These are phyloP conservation scores for Lophotriccus pileatus DNA, from an alignment of 2,797 vertebrate species.

Conservation along the genomic window DNA sequence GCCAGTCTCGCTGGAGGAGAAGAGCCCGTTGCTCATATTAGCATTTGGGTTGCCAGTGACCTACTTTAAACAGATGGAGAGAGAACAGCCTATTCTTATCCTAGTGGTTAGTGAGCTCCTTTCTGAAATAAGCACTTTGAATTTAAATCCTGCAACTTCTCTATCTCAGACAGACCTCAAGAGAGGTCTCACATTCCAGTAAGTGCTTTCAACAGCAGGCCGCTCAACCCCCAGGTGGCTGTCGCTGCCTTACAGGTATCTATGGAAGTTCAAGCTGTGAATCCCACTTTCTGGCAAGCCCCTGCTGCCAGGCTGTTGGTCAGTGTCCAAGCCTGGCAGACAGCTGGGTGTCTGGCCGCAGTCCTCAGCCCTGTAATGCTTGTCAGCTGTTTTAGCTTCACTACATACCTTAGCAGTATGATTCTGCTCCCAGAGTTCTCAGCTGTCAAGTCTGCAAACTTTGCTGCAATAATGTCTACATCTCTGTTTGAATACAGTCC, in stretches of 20 bases:
- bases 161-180: neutral
- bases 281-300: neutral
- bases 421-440: neutral
- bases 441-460: neutral
- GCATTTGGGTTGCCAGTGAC: neutral
- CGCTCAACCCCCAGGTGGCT: neutral
- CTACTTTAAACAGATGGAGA: conserved; percentile 45
- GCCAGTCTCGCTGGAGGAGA: neutral
- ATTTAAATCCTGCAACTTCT: neutral
- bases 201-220: neutral
- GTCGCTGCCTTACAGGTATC: neutral
- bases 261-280: neutral
- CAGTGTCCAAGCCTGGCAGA: neutral
- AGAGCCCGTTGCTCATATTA: neutral
- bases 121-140: neutral
- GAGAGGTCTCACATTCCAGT: neutral
- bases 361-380: neutral
- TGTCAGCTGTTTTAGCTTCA: neutral
- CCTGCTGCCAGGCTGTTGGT: neutral
- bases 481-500: neutral
- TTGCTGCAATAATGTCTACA: neutral
- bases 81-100: conserved; percentile 10
- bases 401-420: neutral
- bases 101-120: neutral
- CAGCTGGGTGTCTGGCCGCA: neutral